Evolutionary conservation across 2,888 invertebrate species (phyloP), one percentile per base, ranked within the genome.

Genomic region (Diaprepes abbreviatus): DNA sequence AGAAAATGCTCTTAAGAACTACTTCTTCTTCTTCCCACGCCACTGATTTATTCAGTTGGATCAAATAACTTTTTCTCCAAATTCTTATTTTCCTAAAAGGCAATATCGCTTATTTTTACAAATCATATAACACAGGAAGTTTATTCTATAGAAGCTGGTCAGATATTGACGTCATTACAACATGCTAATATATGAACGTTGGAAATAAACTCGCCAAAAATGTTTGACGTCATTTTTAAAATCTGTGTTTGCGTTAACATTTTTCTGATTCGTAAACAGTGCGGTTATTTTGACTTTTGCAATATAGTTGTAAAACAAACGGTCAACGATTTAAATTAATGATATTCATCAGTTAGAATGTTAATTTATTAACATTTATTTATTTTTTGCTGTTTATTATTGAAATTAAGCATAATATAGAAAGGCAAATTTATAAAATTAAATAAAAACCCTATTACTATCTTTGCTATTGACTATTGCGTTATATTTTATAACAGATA

Each of bases 161-260:
- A 50, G 31, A 2, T 21, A 19, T 62, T 50, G 62, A 62, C 62
- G 62, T 62, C 62, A 62, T 35, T 19, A 38, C 24, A 31, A 19
- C 14, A 36, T 12, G 21, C 7, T 50, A 36, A 62, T 62, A 19
- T 50, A 24, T 17, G 31, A 50, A 48, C 16, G 24, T 7, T 62
- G 62, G 38, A 36, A 52, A 50, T 50, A 50, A 6, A 62, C 52
- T 36, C 17, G 52, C 38, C 48, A 60, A 62, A 62, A 45, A 50
- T 10, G 12, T 36, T 52, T 62, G 36, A 62, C 62, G 62, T 62
- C 52, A 62, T 52, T 50, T 52, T 36, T 35, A n/a, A 62, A 24
- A 50, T 62, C 50, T 62, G 35, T 50, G 36, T 52, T 50, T 50
- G 62, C 36, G 35, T 36, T 62, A 33, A 33, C 52, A 52, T 62